Evolutionary conservation across 2,888 invertebrate species (phyloP), one percentile per base, ranked within the genome.

Genomic region (Papilio demoleus): DNA sequence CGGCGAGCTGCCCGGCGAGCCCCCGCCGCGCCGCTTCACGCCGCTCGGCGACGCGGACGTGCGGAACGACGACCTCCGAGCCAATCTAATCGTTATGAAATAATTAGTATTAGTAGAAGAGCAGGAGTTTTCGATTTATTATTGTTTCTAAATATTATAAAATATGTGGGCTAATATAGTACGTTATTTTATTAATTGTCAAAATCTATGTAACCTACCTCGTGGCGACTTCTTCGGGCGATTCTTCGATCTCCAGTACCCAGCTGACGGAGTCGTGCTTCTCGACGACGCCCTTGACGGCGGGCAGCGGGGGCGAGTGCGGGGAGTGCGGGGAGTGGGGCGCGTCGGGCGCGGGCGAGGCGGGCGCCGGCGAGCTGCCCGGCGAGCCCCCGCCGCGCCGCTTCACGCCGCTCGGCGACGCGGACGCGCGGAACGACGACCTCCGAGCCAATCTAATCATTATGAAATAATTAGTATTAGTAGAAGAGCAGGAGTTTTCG

Each of bases 221-320:
- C 4, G 95, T 94, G 56, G 95, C 95, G 47, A 95, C 94, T 72
- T 94, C 95, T 78, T 96, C 95, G 0, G 96, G 95, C 14, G 95
- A 94, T 78, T 95, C 95, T 76, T 95, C 95, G 81, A 97, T 95
- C 83, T 97, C 97, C 36, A 97, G 90, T 17, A 97, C 96, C 95
- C 96, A 97, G 79, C 97, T 96, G 45, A 97, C 96, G 0, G 97
- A 97, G 83, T 97, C 97, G 67, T 95, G 95, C 83, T 97, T 97
- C 83, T 97, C 96, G 1, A 97, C 96, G 75, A 95, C 95, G 56
- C 95, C 94, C 80, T 95, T 95, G 6, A 95, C 95, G 47, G 95
- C 95, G 71, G 95, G 94, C 77, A 82, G 92, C 68, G 93, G 92
- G 68, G 81, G 88, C 77, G 85, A n/a, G n/a, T n/a, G 91, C 70